Conservation (phyloP, 2,888 invertebrate genomes). For the Lithophane socia region DNA sequence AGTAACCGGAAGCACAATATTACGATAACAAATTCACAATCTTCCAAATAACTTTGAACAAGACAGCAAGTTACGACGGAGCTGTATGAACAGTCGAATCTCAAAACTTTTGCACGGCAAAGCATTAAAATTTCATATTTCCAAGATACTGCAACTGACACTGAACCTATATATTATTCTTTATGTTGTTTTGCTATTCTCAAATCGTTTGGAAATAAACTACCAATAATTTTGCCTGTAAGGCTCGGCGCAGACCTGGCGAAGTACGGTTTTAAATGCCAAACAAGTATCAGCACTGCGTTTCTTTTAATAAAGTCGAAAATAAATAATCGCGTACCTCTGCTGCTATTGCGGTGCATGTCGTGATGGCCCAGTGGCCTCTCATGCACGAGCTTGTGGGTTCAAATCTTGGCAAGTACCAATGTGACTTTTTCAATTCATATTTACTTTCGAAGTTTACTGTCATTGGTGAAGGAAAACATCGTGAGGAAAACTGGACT, state of each 20-base stretch:
- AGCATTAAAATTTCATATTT: slow-evolving; percentile 53
- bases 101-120: slow-evolving; percentile 37
- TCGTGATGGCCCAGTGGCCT: not conserved
- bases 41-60: slow-evolving; percentile 38
- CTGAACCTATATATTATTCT: slow-evolving; percentile 11
- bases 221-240: slow-evolving; percentile 36
- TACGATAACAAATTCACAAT: slow-evolving; percentile 32
- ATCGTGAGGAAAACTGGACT: not conserved
- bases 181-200: slow-evolving; percentile 36
- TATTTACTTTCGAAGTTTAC: not conserved
- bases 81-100: slow-evolving; percentile 18
- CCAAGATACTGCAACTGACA: slow-evolving; percentile 42
- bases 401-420: not conserved
- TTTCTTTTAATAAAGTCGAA: not conserved
- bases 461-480: not conserved
- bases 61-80: slow-evolving; percentile 16
- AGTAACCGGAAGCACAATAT: slow-evolving; percentile 15
- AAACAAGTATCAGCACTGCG: not conserved
- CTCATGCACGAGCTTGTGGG: not conserved
- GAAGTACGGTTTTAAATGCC: not conserved
- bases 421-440: not conserved
- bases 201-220: slow-evolving; percentile 52
- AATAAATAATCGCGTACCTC: not conserved
- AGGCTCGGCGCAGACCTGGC: not conserved
- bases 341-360: not conserved